Percentiles rank a stretch among this genome's conserved stretches.
Conservation (phyloP, 2,797 vertebrate species). For the Lagodon rhomboides region DNA sequence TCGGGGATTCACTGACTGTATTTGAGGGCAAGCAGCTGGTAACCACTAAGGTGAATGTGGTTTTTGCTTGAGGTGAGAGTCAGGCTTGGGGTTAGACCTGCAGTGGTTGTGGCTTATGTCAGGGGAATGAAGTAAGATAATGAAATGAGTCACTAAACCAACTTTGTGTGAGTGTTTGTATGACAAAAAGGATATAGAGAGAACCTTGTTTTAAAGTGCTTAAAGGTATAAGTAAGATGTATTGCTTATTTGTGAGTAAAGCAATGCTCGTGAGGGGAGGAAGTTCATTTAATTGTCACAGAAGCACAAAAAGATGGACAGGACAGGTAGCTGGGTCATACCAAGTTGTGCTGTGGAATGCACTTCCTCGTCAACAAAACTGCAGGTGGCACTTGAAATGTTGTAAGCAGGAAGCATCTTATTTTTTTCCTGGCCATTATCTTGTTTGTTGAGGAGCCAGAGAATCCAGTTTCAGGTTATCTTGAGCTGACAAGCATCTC, state of each 20-base stretch:
- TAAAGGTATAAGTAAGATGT: background rate
- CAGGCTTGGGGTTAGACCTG: background rate
- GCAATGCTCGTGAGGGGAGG: background rate
- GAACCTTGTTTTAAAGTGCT: background rate
- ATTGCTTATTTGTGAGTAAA: background rate
- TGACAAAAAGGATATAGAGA: background rate
- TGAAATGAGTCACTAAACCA: background rate
- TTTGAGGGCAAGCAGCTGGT: background rate
- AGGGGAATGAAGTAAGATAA: background rate
- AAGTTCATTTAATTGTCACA: background rate
- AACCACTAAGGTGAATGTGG: background rate
- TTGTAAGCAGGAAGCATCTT: constrained; percentile 39
- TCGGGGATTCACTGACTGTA: background rate
- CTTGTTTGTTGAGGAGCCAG: constrained; percentile 29
- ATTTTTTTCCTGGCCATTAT: background rate
- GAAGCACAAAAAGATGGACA: constrained; percentile 16
- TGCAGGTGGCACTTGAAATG: background rate
- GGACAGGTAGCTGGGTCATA: background rate
- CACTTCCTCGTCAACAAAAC: constrained; percentile 52
- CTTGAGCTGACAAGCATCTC: constrained; percentile 33
- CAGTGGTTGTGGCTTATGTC: background rate
- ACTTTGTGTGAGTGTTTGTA: background rate
- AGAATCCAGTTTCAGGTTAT: constrained; percentile 46
- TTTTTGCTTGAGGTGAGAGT: background rate
- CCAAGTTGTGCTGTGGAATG: constrained; percentile 38